phyloP scores from a whole-genome alignment of 2,888 invertebrate genomes.

The Tenthredo notha region DNA sequence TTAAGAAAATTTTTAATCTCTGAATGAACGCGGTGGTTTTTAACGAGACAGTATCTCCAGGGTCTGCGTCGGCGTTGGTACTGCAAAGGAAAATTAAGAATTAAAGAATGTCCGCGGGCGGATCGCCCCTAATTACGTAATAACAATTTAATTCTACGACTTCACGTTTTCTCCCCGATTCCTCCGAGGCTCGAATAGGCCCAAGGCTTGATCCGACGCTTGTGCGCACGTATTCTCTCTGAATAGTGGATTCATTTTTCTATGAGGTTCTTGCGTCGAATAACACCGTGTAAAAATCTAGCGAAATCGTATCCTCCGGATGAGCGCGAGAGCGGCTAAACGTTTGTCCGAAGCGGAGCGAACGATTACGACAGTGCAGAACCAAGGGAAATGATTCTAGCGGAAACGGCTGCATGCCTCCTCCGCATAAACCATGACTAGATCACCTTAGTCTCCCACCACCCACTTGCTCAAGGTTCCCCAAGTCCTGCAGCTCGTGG shows the following conservation, averaged over 20 bases:
- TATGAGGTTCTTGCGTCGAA: neutral
- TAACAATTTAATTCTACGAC: slow-evolving; percentile 73
- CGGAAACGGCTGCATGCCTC: slow-evolving; percentile 66
- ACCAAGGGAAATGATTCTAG: slow-evolving; percentile 55
- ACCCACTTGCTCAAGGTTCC: slow-evolving; percentile 46
- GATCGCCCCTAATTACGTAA: slow-evolving; percentile 76
- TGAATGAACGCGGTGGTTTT: slow-evolving; percentile 67
- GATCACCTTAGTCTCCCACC: slow-evolving; percentile 63
- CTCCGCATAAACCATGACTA: slow-evolving; percentile 68
- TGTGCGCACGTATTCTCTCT: slow-evolving; percentile 10
- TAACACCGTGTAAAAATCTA: slow-evolving; percentile 1
- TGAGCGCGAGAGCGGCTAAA: neutral
- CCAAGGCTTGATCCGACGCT: slow-evolving; percentile 6
- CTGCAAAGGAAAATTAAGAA: slow-evolving; percentile 68
- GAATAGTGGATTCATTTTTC: slow-evolving; percentile 13
- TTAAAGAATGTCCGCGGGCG: slow-evolving; percentile 65
- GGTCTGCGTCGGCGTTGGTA: slow-evolving; percentile 59
- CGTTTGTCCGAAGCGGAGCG: neutral
- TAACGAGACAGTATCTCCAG: neutral
- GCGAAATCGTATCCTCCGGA: slow-evolving; percentile 37
- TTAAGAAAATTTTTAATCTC: slow-evolving; percentile 59
- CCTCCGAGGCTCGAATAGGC: slow-evolving; percentile 41
- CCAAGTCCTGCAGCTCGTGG: slow-evolving; percentile 29
- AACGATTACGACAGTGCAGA: slow-evolving; percentile 21
- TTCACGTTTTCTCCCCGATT: slow-evolving; percentile 29